phyloP scores from a whole-genome alignment of 1,140 invertebrate species.

The Pachypsylla venusta region DNA sequence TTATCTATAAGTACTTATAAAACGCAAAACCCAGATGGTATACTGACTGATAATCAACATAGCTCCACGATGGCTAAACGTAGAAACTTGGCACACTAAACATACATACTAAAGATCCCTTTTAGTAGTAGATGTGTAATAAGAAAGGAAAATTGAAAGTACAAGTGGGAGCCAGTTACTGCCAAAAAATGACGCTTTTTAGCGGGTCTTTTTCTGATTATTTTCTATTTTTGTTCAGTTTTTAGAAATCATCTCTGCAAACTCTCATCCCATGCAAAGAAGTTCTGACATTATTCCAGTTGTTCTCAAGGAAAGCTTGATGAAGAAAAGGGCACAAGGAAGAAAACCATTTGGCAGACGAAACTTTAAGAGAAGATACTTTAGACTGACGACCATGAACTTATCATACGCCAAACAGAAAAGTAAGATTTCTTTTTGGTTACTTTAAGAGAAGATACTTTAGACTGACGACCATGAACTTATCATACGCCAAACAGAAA shows the following conservation, averaged over 20 bases:
- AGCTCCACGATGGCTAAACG: too few species aligned
- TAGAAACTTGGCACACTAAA: too few species aligned
- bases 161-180: too few species aligned
- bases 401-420: slow-evolving; percentile 72
- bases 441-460: slow-evolving; percentile 80
- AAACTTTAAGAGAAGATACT: slow-evolving; percentile 76
- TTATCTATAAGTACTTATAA: too few species aligned
- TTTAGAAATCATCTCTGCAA: slow-evolving; percentile 76
- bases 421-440: too few species aligned
- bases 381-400: slow-evolving; percentile 69
- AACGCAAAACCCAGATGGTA: too few species aligned
- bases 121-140: too few species aligned
- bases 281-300: slow-evolving; percentile 45
- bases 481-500: slow-evolving; percentile 73
- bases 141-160: too few species aligned
- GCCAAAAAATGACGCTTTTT: too few species aligned
- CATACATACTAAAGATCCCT: too few species aligned
- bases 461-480: slow-evolving; percentile 64
- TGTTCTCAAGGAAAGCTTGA: slow-evolving; percentile 76
- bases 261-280: slow-evolving; percentile 33
- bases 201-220: too few species aligned
- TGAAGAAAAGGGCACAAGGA: slow-evolving; percentile 76
- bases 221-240: slow-evolving; percentile 41
- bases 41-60: too few species aligned
- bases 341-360: slow-evolving; percentile 67